These are phyloP conservation scores for Eurois occulta DNA, from an alignment of 2,888 invertebrate genomes.

Conservation along the genomic window DNA sequence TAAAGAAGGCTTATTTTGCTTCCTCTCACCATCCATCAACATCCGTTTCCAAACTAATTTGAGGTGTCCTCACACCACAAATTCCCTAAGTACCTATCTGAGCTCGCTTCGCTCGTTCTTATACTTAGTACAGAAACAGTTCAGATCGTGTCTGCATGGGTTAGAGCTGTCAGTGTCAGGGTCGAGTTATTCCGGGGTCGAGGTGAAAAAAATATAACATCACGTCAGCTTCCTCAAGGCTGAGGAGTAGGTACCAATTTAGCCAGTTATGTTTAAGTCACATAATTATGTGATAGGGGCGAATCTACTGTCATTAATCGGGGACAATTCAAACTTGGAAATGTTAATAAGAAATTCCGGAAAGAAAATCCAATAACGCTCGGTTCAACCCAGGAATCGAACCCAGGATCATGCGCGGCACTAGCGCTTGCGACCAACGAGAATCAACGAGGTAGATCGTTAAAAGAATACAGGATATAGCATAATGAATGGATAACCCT, in stretches of 20 bases:
- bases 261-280: not conserved
- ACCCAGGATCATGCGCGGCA: not conserved
- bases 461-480: no score
- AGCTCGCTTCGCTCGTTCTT: not conserved
- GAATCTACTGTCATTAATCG: not conserved
- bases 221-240: not conserved
- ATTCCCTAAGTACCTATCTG: not conserved
- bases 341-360: not conserved
- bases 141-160: not conserved
- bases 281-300: not conserved
- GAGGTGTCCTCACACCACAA: not conserved
- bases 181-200: not conserved
- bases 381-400: not conserved
- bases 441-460: not conserved
- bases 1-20: not conserved
- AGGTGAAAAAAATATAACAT: not conserved
- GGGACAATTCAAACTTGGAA: not conserved
- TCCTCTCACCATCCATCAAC: not conserved
- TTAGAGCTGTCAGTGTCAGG: not conserved
- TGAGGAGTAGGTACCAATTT: not conserved
- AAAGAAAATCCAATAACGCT: not conserved
- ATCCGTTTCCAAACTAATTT: not conserved
- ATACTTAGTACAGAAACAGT: not conserved
- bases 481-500: no score
- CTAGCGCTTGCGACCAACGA: not conserved